Conservation (phyloP, 1,140 invertebrate genomes). For the Heliconius congener region DNA sequence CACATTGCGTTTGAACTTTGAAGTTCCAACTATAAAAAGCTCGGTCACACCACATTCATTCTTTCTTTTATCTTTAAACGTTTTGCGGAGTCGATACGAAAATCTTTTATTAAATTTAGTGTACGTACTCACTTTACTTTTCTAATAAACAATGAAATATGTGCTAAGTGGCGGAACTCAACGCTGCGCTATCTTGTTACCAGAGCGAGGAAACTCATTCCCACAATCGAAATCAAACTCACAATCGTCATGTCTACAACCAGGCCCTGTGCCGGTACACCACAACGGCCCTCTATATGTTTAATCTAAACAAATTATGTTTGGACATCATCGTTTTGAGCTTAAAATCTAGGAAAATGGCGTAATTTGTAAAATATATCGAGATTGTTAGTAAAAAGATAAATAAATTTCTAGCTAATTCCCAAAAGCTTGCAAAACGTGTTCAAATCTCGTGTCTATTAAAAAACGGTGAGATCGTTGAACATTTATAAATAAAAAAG, state of each 20-base stretch:
- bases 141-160: too few relatives aligned
- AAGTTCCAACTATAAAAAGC: background rate
- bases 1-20: background rate
- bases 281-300: too few relatives aligned
- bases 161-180: too few relatives aligned
- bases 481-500: constrained; percentile 5
- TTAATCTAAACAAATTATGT: too few relatives aligned
- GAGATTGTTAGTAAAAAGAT: background rate
- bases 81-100: background rate
- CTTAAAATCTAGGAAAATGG: background rate
- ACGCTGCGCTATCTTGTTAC: too few relatives aligned
- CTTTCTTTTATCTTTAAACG: background rate
- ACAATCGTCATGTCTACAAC: too few relatives aligned
- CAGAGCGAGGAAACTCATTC: too few relatives aligned
- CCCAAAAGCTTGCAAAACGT: background rate
- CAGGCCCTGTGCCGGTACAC: too few relatives aligned
- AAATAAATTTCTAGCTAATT: background rate
- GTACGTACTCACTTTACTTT: background rate
- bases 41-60: background rate
- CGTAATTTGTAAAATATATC: background rate
- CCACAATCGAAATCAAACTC: too few relatives aligned
- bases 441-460: background rate
- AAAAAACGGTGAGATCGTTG: background rate
- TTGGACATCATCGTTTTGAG: too few relatives aligned
- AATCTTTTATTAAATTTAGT: background rate